A percentile compares a stretch with the other conserved stretches of the same genome.
phyloP scores from a whole-genome alignment of 2,113 vertebrate genomes.

The Neodon shergylaensis region DNA sequence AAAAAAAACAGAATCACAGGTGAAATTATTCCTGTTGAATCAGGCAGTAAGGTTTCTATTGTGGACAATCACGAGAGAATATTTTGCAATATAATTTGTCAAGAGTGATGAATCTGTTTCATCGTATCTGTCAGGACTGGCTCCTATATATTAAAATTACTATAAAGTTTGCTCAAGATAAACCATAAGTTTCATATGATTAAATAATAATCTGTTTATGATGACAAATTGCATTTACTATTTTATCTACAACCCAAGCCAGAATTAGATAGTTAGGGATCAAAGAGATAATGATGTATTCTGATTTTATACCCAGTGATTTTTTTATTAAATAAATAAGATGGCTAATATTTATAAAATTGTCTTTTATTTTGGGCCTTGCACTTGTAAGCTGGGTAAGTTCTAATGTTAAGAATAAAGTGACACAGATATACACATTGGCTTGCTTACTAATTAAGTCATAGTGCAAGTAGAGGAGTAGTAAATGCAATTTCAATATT shows the following conservation, averaged over 20 bases:
- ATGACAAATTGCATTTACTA: conserved; percentile 91
- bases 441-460: conserved; percentile 46
- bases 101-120: conserved; percentile 94
- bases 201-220: conserved; percentile 89
- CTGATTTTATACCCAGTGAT: conserved; percentile 85
- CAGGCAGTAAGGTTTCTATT: conserved; percentile 82
- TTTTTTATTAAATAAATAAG: conserved; percentile 88
- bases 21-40: conserved; percentile 91
- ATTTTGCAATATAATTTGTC: conserved; percentile 92
- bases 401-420: conserved; percentile 33
- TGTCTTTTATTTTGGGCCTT: conserved; percentile 81
- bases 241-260: conserved; percentile 85
- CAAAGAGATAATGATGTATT: conserved; percentile 87
- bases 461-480: neutral
- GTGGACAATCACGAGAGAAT: conserved; percentile 89
- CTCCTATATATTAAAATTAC: conserved; percentile 94
- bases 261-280: conserved; percentile 86
- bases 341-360: conserved; percentile 82
- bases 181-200: conserved; percentile 91
- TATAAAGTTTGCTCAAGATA: conserved; percentile 94
- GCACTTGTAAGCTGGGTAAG: conserved; percentile 73
- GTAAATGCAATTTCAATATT: conserved; percentile 35
- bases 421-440: neutral
- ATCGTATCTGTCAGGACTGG: conserved; percentile 90
- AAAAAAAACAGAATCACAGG: conserved; percentile 88